Evolutionary conservation across 2,797 vertebrate species (phyloP).

Genomic region (Meriones psammophilus): DNA sequence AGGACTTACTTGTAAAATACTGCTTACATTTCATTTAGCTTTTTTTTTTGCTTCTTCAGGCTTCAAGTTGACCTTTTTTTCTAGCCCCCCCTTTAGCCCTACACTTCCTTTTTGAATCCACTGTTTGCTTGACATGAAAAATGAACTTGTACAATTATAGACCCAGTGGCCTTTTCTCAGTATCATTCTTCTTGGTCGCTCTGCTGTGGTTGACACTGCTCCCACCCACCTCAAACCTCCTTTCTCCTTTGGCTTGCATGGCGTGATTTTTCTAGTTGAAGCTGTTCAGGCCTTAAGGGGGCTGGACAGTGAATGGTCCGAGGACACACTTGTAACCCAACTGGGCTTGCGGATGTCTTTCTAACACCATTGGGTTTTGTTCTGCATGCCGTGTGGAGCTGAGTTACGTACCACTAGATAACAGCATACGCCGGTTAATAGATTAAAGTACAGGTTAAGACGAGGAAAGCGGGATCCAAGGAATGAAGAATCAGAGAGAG

Average conservation of each 20-base stretch:
- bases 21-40: constrained; percentile 69
- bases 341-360: not conserved
- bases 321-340: not conserved
- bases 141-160: constrained; percentile 76
- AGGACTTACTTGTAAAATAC: constrained; percentile 60
- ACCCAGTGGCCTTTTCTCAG: constrained; percentile 75
- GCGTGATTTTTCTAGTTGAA: not conserved
- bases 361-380: not conserved
- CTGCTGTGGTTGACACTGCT: constrained; percentile 47
- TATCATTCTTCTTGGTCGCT: constrained; percentile 70
- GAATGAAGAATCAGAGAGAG: not conserved
- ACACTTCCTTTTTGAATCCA: constrained; percentile 75
- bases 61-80: constrained; percentile 81
- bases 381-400: not conserved
- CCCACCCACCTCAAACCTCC: not conserved
- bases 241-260: constrained; percentile 53
- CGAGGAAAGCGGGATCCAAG: not conserved
- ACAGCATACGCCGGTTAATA: not conserved
- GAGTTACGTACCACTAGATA: not conserved
- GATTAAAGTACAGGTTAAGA: not conserved
- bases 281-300: constrained; percentile 1
- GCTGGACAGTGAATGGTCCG: not conserved
- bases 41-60: constrained; percentile 73
- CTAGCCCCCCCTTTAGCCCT: constrained; percentile 63
- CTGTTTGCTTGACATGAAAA: constrained; percentile 81